These are phyloP conservation scores for Lepas anatifera DNA, from an alignment of 2,888 invertebrate species.

Conservation along the genomic window DNA sequence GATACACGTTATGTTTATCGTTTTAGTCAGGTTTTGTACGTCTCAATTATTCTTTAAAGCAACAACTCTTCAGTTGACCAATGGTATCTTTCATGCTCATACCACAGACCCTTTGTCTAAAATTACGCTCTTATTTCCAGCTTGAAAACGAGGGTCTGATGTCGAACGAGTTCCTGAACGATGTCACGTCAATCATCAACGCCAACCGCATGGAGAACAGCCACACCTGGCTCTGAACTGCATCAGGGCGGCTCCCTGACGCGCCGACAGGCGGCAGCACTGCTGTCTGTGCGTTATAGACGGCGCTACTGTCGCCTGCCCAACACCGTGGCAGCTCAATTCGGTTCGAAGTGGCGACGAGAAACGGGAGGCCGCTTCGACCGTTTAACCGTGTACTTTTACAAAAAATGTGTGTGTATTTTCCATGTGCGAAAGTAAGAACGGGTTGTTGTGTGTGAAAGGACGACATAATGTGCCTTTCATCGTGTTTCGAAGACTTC, in stretches of 20 bases:
- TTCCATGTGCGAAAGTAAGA: not conserved
- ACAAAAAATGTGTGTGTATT: not conserved
- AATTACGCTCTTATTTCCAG: not conserved
- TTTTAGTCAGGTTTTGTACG: too few relatives aligned
- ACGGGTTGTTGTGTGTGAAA: not conserved
- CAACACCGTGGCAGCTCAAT: not conserved
- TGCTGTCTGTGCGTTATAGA: not conserved
- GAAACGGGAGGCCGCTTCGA: not conserved
- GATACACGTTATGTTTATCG: too few relatives aligned
- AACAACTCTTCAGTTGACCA: too few relatives aligned
- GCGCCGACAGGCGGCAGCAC: not conserved
- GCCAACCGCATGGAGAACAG: slow-evolving; percentile 74
- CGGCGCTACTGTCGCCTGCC: not conserved
- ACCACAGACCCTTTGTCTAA: too few relatives aligned
- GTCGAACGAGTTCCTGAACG: slow-evolving; percentile 72
- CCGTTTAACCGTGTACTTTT: not conserved
- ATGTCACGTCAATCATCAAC: slow-evolving; percentile 77
- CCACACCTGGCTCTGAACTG: slow-evolving; percentile 63
- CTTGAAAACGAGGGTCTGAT: slow-evolving; percentile 30
- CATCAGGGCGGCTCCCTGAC: not conserved
- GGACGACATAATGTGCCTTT: too few relatives aligned
- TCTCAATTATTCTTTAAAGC: too few relatives aligned
- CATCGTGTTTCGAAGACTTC: not conserved
- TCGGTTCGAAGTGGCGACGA: too few relatives aligned
- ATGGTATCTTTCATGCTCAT: too few relatives aligned